Evolutionary conservation across 2,797 vertebrate genomes (phyloP).

Genomic region (Acridotheres tristis): DNA sequence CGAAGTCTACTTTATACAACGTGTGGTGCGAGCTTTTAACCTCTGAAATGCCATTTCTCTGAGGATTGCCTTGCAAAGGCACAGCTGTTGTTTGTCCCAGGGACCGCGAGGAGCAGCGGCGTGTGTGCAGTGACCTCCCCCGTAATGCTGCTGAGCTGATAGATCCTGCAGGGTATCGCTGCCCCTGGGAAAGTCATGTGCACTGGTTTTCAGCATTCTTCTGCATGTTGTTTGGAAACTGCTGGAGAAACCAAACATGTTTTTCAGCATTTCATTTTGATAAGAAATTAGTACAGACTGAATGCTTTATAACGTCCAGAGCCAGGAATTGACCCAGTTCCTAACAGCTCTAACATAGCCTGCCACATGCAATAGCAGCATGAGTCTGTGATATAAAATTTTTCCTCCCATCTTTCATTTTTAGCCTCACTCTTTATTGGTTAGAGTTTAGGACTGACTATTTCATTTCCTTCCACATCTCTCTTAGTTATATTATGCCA

Average conservation of each 20-base stretch:
- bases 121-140: neutral
- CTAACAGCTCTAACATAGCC: neutral
- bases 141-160: neutral
- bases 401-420: neutral
- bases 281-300: neutral
- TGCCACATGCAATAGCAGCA: neutral
- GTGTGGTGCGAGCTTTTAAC: neutral
- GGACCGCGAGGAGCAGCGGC: neutral
- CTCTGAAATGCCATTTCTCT: neutral
- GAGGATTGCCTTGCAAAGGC: neutral
- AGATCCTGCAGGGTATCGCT: neutral
- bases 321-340: neutral
- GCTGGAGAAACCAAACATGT: neutral
- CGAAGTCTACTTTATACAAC: slow-evolving; percentile 34
- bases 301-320: neutral
- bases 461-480: neutral
- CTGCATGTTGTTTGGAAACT: neutral
- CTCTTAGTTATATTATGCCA: neutral
- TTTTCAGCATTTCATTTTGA: slow-evolving; percentile 13
- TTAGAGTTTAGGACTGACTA: neutral
- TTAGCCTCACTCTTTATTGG: neutral
- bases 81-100: neutral
- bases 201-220: neutral
- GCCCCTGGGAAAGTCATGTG: neutral
- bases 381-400: neutral